Evolutionary conservation across 2,888 invertebrate genomes (phyloP), one percentile per base, ranked within the genome.

Genomic region (Eupithecia centaureata): DNA sequence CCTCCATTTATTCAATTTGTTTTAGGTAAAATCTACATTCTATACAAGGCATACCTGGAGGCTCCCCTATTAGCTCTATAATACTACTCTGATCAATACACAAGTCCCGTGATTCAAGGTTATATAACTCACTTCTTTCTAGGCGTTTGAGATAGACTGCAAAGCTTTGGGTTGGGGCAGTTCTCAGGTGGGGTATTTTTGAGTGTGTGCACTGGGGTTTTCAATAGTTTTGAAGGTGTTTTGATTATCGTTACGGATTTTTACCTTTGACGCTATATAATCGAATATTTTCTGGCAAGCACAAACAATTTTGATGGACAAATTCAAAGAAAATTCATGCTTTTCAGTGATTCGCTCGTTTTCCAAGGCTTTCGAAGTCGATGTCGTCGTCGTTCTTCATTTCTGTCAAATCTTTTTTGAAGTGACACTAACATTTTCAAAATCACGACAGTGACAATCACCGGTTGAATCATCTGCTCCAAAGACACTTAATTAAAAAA

Each of bases 81-180:
- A 80, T 82, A 78, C 75, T 76, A 79, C 77, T 30, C 22, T 86
- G 84, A 92, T 92, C 91, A 90, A 90, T 91, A 91, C 85, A 82
- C 78, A 84, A 86, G 88, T 91, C 92, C 87, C 91, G 92, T 92
- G 92, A 92, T 92, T 92, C 92, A 93, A 93, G 93, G 93, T 93
- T 93, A 93, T 92, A 88, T 93, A 93, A 93, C 90, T 86, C 87
- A 84, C 87, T 88, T 82, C 84, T 85, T 88, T 88, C 83, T 84
- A 84, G 77, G 77, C 81, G 86, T 82, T 82, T 80, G 79, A 77
- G 78, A 80, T 79, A 77, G 78, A 82, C 82, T 59, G 57, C 71
- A 71, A 78, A 75, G 76, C 74, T 69, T 71, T 76, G 71, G 68
- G 73, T 32, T 52, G 52, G 27, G 52, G 27, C 25, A 52, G 52